Base-by-base conservation (phyloP, 2,888 invertebrate species). In the Leucophenga maculata region DNA sequence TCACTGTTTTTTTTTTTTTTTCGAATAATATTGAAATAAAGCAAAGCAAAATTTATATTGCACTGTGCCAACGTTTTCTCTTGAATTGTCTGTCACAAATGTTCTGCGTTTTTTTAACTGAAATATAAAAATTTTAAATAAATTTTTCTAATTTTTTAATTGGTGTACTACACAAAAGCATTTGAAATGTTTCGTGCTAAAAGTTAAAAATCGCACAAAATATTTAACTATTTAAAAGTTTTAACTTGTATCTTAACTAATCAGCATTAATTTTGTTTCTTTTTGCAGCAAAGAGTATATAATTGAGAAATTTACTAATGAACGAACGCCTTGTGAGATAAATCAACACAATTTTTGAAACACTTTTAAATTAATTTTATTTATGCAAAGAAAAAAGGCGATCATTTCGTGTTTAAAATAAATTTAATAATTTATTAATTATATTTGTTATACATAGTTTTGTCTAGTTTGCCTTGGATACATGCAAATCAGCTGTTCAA, bases 41-140 rank as follows among this genome's bases (percentile, higher is more conserved):
- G 50, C 50, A 50, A 50, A 50, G n/a, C 6, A 48, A 48, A 68
- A 52, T 75, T 54, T 69, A 16, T 32, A 69, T 69, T 70, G 75
- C 75, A 75, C 75, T 69, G 39, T 39, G 50, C 6, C 6, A 50
- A 50, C 6, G 50, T 50, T 50, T 50, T 50, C 39, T 50, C 50
- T 50, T 50, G 50, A n/a, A 50, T 50, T 50, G 48, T n/a, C n/a
- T 26, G 26, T 4, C 2, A 26, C 50, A n/a, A 48, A 6, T 18
- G 50, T 50, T 50, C 50, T 50, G 6, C 50, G 50, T 50, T 50
- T 50, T 50, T 50, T 6, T 18, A n/a, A 50, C 50, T 39, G 11
- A 39, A 50, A 50, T n/a, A 16, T 50, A 8, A 50, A 50, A n/a
- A 50, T 50, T 46, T 46, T n/a, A 50, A 50, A 18, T 8, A 39